phyloP scores from a whole-genome alignment of 2,797 vertebrate species.

The Halcyon smyrnensis region DNA sequence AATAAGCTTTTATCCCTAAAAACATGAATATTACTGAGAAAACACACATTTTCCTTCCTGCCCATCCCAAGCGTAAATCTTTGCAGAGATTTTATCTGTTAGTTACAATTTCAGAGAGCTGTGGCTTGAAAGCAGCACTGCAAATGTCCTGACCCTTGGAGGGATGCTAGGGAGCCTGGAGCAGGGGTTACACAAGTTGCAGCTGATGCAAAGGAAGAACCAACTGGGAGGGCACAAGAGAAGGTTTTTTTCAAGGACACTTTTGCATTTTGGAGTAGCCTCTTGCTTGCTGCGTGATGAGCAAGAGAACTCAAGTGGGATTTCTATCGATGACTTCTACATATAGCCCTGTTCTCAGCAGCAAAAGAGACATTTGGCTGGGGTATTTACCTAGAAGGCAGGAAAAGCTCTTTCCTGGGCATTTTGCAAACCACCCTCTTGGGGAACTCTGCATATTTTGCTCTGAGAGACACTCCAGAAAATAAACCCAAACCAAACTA shows the following conservation, averaged over 20 bases:
- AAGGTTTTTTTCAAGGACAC: conserved; percentile 35
- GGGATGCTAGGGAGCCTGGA: neutral
- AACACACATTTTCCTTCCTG: neutral
- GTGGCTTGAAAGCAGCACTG: neutral
- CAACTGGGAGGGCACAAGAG: neutral
- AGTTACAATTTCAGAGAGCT: neutral
- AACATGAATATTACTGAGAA: neutral
- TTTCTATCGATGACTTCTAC: neutral
- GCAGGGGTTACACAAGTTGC: neutral
- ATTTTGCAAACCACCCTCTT: neutral
- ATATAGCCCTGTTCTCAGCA: neutral
- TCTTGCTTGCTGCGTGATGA: neutral
- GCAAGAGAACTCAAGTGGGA: neutral
- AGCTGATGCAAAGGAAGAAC: neutral
- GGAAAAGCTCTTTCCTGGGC: neutral
- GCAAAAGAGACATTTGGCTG: neutral
- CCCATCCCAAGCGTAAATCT: neutral
- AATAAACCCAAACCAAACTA: neutral
- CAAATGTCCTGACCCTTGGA: neutral
- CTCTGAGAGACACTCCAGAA: neutral
- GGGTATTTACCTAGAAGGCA: neutral
- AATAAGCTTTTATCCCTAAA: conserved; percentile 29
- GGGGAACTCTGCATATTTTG: neutral
- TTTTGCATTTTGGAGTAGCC: conserved; percentile 49
- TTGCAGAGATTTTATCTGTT: neutral